These are phyloP conservation scores for Loris lydekkerianus DNA, from an alignment of 2,797 vertebrate genomes.

Conservation along the genomic window DNA sequence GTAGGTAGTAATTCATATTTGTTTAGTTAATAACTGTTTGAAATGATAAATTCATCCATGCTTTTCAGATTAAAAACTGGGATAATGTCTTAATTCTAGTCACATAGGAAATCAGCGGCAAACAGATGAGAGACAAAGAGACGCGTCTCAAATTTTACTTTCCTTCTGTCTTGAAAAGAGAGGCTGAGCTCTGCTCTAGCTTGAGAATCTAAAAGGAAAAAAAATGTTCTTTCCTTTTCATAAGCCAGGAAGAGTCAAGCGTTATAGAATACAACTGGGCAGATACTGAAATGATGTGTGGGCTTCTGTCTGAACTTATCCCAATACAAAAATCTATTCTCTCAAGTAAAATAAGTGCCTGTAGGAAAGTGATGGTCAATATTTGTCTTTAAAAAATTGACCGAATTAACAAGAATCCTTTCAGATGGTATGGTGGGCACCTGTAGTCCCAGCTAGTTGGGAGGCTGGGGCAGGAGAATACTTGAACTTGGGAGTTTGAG, in stretches of 20 bases:
- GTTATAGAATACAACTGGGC: neutral
- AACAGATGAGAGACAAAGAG: neutral
- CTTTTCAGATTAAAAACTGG: slow-evolving; percentile 22
- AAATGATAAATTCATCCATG: neutral
- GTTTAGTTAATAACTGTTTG: neutral
- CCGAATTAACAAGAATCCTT: slow-evolving; percentile 21
- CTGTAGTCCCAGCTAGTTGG: no score
- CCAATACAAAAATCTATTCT: slow-evolving; percentile 12
- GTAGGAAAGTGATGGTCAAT: neutral
- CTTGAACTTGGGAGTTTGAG: no score
- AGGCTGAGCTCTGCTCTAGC: neutral
- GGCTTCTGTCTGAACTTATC: slow-evolving; percentile 23
- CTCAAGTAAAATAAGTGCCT: neutral
- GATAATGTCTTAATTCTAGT: neutral
- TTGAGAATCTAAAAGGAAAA: neutral
- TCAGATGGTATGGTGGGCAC: neutral
- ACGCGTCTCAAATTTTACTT: neutral
- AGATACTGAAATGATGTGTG: neutral
- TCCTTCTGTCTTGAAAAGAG: neutral
- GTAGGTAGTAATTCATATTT: neutral
- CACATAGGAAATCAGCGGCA: neutral
- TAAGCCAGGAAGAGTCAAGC: neutral
- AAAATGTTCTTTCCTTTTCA: neutral
- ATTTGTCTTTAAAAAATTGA: neutral
- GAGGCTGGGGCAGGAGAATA: no score